Percentiles rank a stretch among this genome's conserved stretches.
Evolutionary conservation across 23 tunicate genomes (phyloP).

Genomic region (Trididemnum miniatum): DNA sequence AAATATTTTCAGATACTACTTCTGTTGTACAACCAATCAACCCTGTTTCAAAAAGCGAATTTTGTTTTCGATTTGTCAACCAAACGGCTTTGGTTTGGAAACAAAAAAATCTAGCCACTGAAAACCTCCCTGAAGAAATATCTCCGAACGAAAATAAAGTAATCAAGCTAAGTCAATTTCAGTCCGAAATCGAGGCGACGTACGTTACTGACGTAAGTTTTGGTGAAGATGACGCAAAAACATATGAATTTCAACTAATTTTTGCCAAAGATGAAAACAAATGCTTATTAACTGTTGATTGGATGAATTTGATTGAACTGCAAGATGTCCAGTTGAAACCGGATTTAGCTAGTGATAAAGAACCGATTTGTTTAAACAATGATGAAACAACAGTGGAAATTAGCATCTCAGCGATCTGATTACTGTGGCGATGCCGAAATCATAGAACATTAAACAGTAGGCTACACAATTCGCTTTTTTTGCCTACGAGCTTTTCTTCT

Average conservation of each 20-base stretch:
- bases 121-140: neutral
- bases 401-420: too few species aligned
- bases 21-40: too few species aligned
- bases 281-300: neutral
- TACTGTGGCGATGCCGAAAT: too few species aligned
- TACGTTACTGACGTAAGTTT: neutral
- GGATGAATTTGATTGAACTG: conserved; percentile 5
- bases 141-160: conserved; percentile 41
- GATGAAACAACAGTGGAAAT: neutral
- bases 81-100: conserved; percentile 32
- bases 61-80: conserved; percentile 15
- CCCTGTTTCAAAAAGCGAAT: too few species aligned
- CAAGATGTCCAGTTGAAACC: conserved; percentile 18
- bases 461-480: too few species aligned
- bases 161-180: neutral
- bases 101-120: neutral
- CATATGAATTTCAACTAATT: neutral
- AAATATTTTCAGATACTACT: too few species aligned
- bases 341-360: neutral
- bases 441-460: too few species aligned
- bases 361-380: neutral
- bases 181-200: neutral
- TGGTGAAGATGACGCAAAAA: neutral
- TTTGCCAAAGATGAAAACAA: neutral
- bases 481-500: too few species aligned